A percentile compares a stretch with the other conserved stretches of the same genome.
These are phyloP conservation scores for Paratilapia polleni DNA, from an alignment of 2,113 vertebrate species.

Conservation along the genomic window DNA sequence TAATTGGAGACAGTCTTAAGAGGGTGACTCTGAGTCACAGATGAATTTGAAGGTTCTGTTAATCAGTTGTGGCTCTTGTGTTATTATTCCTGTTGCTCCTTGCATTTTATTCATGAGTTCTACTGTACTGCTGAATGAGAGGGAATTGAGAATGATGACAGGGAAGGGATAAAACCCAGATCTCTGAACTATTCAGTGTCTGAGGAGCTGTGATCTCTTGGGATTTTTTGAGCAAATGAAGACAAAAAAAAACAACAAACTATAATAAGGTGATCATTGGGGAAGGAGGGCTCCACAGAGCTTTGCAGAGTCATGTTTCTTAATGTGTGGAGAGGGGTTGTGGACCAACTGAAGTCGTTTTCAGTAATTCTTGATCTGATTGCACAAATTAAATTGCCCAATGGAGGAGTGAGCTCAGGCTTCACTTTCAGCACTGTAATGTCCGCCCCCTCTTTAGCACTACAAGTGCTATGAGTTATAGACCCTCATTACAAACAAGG, in stretches of 20 bases:
- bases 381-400: conserved; percentile 74
- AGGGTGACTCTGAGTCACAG: conserved; percentile 44
- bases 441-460: conserved; percentile 46
- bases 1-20: conserved; percentile 72
- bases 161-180: conserved; percentile 14
- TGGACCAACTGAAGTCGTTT: conserved; percentile 51
- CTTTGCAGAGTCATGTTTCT: conserved; percentile 22
- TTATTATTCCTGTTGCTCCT: conserved; percentile 45
- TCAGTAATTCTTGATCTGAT: conserved; percentile 66
- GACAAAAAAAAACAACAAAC: background rate
- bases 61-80: conserved; percentile 62
- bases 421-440: conserved; percentile 34
- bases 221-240: background rate
- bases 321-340: conserved; percentile 28
- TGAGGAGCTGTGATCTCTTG: background rate
- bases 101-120: conserved; percentile 56
- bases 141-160: conserved; percentile 12
- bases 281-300: conserved; percentile 5
- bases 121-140: conserved; percentile 3
- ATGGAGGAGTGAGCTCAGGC: conserved; percentile 46
- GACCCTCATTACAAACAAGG: conserved; percentile 60
- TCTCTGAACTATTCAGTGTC: conserved; percentile 6
- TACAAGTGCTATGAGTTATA: conserved; percentile 38
- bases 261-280: conserved; percentile 19
- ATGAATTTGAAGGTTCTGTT: conserved; percentile 69